Percentiles rank a stretch among this genome's conserved stretches.
phyloP scores from a whole-genome alignment of 2,888 invertebrate genomes.

The Lasius platythorax region DNA sequence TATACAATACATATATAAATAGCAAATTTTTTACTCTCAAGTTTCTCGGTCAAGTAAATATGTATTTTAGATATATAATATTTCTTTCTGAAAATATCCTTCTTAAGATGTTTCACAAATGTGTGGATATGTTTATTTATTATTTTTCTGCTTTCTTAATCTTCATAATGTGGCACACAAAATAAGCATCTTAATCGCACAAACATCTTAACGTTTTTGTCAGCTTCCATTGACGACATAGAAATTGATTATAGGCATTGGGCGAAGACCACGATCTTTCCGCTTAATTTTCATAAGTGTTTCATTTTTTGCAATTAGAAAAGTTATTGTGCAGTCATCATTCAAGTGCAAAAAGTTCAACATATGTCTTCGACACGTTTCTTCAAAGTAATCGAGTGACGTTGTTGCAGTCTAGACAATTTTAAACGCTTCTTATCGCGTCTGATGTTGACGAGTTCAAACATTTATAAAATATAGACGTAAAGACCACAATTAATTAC shows the following conservation, averaged over 20 bases:
- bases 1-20: too few species aligned
- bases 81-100: not conserved
- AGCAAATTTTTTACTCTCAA: not conserved
- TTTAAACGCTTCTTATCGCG: not conserved
- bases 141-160: not conserved
- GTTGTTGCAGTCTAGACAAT: not conserved
- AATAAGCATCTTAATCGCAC: not conserved
- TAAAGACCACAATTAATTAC: not conserved
- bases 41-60: not conserved
- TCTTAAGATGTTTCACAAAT: not conserved
- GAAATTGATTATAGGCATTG: not conserved
- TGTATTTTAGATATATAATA: not conserved
- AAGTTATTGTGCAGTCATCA: not conserved
- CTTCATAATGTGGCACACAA: not conserved
- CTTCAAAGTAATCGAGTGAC: not conserved
- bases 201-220: slow-evolving; percentile 1
- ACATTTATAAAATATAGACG: not conserved
- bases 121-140: not conserved
- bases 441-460: not conserved
- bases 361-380: not conserved
- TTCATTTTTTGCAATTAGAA: not conserved
- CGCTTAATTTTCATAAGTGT: slow-evolving; percentile 3
- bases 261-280: not conserved
- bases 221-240: not conserved
- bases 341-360: not conserved